Conservation (phyloP, 1,140 invertebrate genomes). For the Brachionus calyciflorus region DNA sequence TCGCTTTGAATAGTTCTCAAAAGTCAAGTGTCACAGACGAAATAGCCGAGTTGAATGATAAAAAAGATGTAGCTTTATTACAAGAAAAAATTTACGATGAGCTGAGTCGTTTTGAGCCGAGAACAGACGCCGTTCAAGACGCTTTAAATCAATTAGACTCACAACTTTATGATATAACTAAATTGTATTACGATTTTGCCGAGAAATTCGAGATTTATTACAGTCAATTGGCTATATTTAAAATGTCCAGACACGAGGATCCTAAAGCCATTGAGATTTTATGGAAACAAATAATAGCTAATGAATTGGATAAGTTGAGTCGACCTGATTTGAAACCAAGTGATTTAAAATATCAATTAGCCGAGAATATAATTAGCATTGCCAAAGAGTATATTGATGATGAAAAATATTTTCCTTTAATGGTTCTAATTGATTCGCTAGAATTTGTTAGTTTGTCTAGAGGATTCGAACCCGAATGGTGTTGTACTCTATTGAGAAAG, state of each 20-base stretch:
- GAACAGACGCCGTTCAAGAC: slow-evolving; percentile 56
- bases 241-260: slow-evolving; percentile 20
- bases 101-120: slow-evolving; percentile 50
- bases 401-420: slow-evolving; percentile 45
- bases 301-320: slow-evolving; percentile 12
- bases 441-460: slow-evolving; percentile 37
- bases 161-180: slow-evolving; percentile 64
- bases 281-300: slow-evolving; percentile 46
- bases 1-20: slow-evolving; percentile 40
- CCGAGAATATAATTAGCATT: slow-evolving; percentile 13
- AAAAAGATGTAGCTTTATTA: slow-evolving; percentile 68
- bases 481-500: neutral
- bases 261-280: neutral
- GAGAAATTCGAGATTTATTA: slow-evolving; percentile 63
- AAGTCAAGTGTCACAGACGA: slow-evolving; percentile 30
- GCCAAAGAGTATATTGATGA: slow-evolving; percentile 45
- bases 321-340: neutral
- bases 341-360: slow-evolving; percentile 16
- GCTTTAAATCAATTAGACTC: slow-evolving; percentile 63
- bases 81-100: slow-evolving; percentile 51
- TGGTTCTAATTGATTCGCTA: slow-evolving; percentile 21
- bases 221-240: slow-evolving; percentile 63
- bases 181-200: slow-evolving; percentile 69
- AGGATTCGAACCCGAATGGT: slow-evolving; percentile 44
- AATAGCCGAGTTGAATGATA: slow-evolving; percentile 82